A percentile compares a stretch with the other conserved stretches of the same genome.
Conservation (phyloP, 2,113 vertebrate species). For the Mungos mungo region DNA sequence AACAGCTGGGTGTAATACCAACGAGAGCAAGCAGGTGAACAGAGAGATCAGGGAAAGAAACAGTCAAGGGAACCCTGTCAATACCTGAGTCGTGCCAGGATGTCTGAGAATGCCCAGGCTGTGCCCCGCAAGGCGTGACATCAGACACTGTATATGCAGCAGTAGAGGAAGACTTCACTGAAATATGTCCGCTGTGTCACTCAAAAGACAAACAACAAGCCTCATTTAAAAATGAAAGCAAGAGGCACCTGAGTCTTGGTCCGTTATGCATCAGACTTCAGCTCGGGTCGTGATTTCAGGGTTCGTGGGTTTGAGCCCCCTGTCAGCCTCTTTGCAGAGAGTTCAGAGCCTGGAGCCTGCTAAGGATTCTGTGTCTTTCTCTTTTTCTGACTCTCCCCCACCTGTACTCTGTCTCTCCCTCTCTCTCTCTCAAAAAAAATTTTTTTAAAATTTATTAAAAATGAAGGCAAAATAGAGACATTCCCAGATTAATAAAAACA, state of each 20-base stretch:
- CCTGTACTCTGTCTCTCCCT: no score
- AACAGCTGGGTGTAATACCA: background rate
- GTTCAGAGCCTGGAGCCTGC: no score
- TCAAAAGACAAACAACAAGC: background rate
- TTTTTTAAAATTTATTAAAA: no score
- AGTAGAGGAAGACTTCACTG: background rate
- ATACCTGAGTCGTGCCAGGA: background rate
- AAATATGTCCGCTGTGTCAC: background rate
- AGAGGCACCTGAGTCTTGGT: no score
- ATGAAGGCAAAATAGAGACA: background rate
- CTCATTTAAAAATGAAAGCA: background rate
- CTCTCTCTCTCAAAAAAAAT: no score
- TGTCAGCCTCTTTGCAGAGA: no score
- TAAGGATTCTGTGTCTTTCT: no score
- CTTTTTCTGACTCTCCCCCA: no score
- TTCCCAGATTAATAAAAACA: background rate
- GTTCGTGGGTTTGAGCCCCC: no score
- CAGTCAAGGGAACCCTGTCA: background rate
- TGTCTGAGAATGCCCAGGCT: background rate
- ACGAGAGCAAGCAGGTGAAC: background rate
- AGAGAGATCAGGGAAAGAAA: background rate
- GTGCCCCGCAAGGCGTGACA: background rate
- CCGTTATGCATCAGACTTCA: no score
- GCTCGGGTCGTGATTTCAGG: no score
- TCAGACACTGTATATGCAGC: background rate